Evolutionary conservation across 2,797 vertebrate species (phyloP).

Genomic region (Podarcis siculus): DNA sequence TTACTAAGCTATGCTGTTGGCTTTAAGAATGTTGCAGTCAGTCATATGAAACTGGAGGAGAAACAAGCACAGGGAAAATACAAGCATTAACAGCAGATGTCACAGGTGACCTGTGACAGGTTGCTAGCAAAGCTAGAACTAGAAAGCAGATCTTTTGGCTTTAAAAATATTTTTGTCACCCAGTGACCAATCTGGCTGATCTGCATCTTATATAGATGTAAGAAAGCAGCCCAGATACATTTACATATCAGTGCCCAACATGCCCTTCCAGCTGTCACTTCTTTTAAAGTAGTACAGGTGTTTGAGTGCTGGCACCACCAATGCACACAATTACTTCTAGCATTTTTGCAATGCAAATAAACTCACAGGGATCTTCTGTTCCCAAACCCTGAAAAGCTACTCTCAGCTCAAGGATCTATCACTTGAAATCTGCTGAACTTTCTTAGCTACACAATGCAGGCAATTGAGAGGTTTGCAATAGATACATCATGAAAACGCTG

Average conservation of each 20-base stretch:
- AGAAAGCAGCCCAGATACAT: neutral
- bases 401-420: slow-evolving; percentile 65
- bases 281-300: slow-evolving; percentile 32
- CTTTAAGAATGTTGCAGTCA: neutral
- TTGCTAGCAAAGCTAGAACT: neutral
- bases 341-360: slow-evolving; percentile 46
- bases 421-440: slow-evolving; percentile 70
- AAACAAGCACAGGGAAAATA: neutral
- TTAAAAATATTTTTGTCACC: neutral
- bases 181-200: neutral
- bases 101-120: neutral
- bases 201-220: neutral
- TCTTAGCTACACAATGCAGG: slow-evolving; percentile 36
- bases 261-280: slow-evolving; percentile 16
- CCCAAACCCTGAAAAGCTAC: slow-evolving; percentile 67
- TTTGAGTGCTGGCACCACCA: neutral
- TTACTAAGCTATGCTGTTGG: neutral
- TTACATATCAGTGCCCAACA: neutral
- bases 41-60: no score
- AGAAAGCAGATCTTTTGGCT: neutral
- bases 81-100: neutral
- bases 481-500: slow-evolving; percentile 57
- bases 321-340: slow-evolving; percentile 32
- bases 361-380: slow-evolving; percentile 66
- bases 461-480: slow-evolving; percentile 6